Conservation (phyloP, 2,888 invertebrate genomes). For the Cepaea hortensis region DNA sequence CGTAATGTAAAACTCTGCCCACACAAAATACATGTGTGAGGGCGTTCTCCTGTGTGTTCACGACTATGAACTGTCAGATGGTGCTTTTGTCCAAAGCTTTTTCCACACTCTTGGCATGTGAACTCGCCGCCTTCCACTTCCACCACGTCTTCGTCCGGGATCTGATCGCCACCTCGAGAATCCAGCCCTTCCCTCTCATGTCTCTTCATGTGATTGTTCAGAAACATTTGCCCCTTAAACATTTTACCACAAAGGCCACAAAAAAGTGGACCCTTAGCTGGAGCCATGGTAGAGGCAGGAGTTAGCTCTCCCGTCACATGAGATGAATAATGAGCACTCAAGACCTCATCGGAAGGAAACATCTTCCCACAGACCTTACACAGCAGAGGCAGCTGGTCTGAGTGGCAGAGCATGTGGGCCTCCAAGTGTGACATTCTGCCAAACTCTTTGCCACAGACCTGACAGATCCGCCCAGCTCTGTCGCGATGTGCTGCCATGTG, state of each 20-base stretch:
- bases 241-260: constrained; percentile 58
- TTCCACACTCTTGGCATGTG: constrained; percentile 45
- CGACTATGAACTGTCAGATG: constrained; percentile 45
- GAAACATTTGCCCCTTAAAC: constrained; percentile 54
- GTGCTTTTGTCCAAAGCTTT: constrained; percentile 39
- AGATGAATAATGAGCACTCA: constrained; percentile 48
- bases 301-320: constrained; percentile 48
- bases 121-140: constrained; percentile 48
- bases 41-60: constrained; percentile 49
- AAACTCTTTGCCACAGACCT: constrained; percentile 56
- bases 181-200: constrained; percentile 53
- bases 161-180: constrained; percentile 50
- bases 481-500: constrained; percentile 50
- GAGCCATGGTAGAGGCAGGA: not conserved
- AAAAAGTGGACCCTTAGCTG: constrained; percentile 42
- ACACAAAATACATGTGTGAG: constrained; percentile 51
- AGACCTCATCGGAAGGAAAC: constrained; percentile 48
- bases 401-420: constrained; percentile 54
- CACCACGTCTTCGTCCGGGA: constrained; percentile 47
- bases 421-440: constrained; percentile 52
- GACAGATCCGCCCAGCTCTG: constrained; percentile 50
- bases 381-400: constrained; percentile 39
- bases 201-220: constrained; percentile 55
- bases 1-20: constrained; percentile 48
- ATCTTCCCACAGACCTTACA: constrained; percentile 51